Evolutionary conservation across 2,113 vertebrate genomes (phyloP).

Genomic region (Vidua chalybeata): DNA sequence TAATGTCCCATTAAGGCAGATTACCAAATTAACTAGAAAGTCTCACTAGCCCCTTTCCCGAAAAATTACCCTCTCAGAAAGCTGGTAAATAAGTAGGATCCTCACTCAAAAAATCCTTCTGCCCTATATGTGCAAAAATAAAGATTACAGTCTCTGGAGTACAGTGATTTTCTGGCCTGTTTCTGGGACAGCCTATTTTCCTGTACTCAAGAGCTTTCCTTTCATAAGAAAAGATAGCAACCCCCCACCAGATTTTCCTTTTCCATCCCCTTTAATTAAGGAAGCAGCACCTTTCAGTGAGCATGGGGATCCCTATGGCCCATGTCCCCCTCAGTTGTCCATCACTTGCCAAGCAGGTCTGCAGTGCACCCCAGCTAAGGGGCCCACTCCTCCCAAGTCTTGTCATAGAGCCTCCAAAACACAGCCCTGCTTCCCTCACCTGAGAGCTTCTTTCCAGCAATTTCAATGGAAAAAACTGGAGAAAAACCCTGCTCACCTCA

Average conservation of each 20-base stretch:
- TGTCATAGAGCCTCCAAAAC: neutral
- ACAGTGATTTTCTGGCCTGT: neutral
- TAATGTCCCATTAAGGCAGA: neutral
- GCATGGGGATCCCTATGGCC: neutral
- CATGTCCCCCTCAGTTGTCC: fast-evolving
- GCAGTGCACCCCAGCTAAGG: neutral
- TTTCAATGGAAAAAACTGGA: neutral
- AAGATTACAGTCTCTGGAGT: neutral
- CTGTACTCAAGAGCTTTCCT: neutral
- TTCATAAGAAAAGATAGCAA: neutral
- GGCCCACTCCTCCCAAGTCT: neutral
- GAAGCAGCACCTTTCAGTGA: neutral
- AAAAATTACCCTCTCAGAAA: neutral
- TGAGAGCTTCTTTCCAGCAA: neutral
- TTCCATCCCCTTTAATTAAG: neutral
- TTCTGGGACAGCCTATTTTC: constrained; percentile 54
- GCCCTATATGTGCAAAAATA: constrained; percentile 41
- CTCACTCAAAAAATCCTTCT: neutral
- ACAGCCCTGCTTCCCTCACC: neutral
- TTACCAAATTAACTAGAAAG: neutral
- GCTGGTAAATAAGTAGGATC: neutral
- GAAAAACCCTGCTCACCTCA: neutral
- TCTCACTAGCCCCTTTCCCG: neutral
- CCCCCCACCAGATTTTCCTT: neutral
- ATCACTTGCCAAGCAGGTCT: neutral